phyloP scores from a whole-genome alignment of 2,888 invertebrate genomes.

The Formica aserva region DNA sequence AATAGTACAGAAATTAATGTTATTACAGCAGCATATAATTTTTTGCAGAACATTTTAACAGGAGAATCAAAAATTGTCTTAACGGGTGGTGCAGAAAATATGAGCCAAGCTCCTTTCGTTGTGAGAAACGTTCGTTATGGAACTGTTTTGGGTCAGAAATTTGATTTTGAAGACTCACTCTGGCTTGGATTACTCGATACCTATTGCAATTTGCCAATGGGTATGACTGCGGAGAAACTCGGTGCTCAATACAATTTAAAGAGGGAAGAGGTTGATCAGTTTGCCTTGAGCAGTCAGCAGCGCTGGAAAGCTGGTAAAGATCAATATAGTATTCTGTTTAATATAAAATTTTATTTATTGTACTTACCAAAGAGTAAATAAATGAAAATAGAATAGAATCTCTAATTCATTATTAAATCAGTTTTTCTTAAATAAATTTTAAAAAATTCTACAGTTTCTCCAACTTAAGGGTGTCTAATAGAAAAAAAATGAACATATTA shows the following conservation, averaged over 20 bases:
- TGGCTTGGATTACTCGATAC: constrained; percentile 96
- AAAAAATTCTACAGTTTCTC: neutral
- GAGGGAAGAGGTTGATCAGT: constrained; percentile 94
- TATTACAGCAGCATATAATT: constrained; percentile 37
- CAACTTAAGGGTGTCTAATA: neutral
- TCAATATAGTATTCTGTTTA: constrained; percentile 3
- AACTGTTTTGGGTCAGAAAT: constrained; percentile 92
- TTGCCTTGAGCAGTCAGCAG: constrained; percentile 94
- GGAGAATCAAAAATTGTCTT: constrained; percentile 95
- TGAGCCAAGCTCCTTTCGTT: constrained; percentile 96
- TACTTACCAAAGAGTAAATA: neutral
- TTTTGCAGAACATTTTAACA: constrained; percentile 91
- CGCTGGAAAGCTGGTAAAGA: constrained; percentile 93
- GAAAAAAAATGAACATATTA: constrained; percentile 36
- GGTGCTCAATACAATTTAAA: constrained; percentile 94
- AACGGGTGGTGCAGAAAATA: constrained; percentile 97
- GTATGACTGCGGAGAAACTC: constrained; percentile 97
- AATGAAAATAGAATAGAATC: neutral
- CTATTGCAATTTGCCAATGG: constrained; percentile 97
- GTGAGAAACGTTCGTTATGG: constrained; percentile 96
- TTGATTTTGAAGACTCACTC: constrained; percentile 94
- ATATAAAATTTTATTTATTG: constrained; percentile 8
- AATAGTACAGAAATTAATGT: neutral
- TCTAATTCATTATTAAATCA: neutral
- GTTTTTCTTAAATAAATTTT: neutral